Evolutionary conservation across 2,888 invertebrate species (phyloP), one percentile per base, ranked within the genome.

Genomic region (Pyrrhia umbra): DNA sequence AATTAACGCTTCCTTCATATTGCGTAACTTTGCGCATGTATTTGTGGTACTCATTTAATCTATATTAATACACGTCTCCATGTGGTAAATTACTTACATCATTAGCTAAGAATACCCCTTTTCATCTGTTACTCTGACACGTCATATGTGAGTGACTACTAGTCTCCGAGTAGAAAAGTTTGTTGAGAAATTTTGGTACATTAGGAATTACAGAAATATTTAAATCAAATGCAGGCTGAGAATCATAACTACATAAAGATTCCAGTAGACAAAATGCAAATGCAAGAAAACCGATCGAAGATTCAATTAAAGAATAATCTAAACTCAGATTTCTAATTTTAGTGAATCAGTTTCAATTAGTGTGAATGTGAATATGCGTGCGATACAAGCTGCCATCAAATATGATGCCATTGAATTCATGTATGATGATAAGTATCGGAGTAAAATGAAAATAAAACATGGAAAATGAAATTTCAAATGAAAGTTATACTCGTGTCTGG

Each of bases 1-100:
- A 70, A 65, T 75, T 69, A 66, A 70, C 66, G 55, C 66, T 70
- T 74, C 70, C 58, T 58, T 75, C 61, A 56, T 56, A 51, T 70
- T 72, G 63, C 71, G 68, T 58, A 73, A 73, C 57, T 68, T 58
- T 68, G 74, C 50, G 50, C 63, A 50, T 58, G 57, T 55, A 55
- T 68, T 58, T 58, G 46, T 46, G 37, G 68, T 51, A 51, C 63
- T 58, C n/a, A 39, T 68, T 57, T 57, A 62, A 62, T 62, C 50
- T 54, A 72, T 67, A 57, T 60, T 60, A 58, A 55, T 63, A 63
- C 37, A 18, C 50, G 30, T 43, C 27, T 30, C 20, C 58, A 56
- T 60, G 66, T 70, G 51, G 57, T 70, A 55, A 46, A 58, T 71
- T 42, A 69, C 46, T 49, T 51, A 40, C 43, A 50, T 60, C 50